Conservation (phyloP, 1,140 invertebrate genomes). For the Grapholita molesta region DNA sequence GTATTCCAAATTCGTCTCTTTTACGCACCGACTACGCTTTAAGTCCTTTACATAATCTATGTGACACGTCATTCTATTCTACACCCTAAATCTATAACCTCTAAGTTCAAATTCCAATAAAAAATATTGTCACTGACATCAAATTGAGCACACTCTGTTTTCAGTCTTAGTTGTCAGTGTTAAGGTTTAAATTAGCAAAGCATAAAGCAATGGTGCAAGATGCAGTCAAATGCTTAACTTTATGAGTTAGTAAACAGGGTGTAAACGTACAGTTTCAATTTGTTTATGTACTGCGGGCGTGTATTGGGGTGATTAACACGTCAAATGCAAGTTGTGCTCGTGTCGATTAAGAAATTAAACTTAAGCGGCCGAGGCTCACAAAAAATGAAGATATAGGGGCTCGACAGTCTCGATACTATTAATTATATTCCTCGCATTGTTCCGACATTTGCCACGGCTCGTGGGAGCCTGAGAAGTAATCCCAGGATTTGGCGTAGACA, state of each 20-base stretch:
- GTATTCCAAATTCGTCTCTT: constrained; percentile 1
- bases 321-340: constrained; percentile 4
- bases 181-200: background rate
- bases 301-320: constrained; percentile 3
- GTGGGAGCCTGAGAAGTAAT: no score
- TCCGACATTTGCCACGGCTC: no score
- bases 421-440: no score
- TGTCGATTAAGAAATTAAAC: background rate
- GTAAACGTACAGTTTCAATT: background rate
- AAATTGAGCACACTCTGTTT: background rate
- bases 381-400: no score
- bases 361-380: no score
- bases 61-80: background rate
- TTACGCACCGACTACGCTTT: background rate
- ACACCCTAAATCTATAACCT: background rate
- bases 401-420: no score
- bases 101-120: background rate
- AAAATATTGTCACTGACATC: background rate
- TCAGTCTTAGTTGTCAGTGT: background rate
- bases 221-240: background rate
- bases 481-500: no score
- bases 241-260: background rate
- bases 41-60: background rate
- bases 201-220: background rate
- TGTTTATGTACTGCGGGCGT: background rate